Evolutionary conservation across 2,113 vertebrate species (phyloP).

Genomic region (Sakesphorus luctuosus): DNA sequence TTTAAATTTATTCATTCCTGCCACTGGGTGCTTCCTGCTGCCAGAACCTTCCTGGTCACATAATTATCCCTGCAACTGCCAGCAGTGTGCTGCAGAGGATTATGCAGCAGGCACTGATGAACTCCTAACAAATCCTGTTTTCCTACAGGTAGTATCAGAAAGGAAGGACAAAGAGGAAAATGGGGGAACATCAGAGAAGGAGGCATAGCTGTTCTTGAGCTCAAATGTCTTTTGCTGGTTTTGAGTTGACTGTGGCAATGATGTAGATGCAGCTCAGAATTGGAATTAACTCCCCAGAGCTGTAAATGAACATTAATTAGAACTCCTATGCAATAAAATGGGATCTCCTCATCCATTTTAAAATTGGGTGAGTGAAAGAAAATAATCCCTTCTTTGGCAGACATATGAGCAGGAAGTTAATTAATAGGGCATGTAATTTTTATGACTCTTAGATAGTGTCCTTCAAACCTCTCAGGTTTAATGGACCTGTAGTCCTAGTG

Average conservation of each 20-base stretch:
- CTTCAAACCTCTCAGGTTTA: conserved; percentile 22
- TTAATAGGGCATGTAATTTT: conserved; percentile 30
- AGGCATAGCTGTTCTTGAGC: background rate
- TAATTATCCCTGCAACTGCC: background rate
- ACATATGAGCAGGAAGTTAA: background rate
- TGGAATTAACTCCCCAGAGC: background rate
- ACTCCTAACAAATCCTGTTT: conserved; percentile 5
- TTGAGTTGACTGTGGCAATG: background rate
- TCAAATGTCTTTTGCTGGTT: background rate
- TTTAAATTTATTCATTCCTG: conserved; percentile 34
- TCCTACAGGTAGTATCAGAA: conserved; percentile 4
- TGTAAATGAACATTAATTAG: conserved; percentile 31
- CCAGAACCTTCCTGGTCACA: conserved; percentile 16
- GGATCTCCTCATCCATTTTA: conserved; percentile 26
- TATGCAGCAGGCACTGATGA: conserved; percentile 28
- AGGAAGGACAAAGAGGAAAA: background rate
- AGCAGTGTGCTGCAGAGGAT: conserved; percentile 29
- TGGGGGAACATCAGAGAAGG: background rate
- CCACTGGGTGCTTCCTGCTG: background rate
- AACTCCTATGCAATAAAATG: conserved; percentile 21
- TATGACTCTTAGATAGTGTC: conserved; percentile 30
- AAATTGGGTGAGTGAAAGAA: background rate
- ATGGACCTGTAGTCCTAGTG: background rate
- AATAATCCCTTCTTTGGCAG: conserved; percentile 20
- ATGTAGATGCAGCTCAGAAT: background rate